These are phyloP conservation scores for Sakesphorus luctuosus DNA, from an alignment of 2,113 vertebrate species.

Conservation along the genomic window DNA sequence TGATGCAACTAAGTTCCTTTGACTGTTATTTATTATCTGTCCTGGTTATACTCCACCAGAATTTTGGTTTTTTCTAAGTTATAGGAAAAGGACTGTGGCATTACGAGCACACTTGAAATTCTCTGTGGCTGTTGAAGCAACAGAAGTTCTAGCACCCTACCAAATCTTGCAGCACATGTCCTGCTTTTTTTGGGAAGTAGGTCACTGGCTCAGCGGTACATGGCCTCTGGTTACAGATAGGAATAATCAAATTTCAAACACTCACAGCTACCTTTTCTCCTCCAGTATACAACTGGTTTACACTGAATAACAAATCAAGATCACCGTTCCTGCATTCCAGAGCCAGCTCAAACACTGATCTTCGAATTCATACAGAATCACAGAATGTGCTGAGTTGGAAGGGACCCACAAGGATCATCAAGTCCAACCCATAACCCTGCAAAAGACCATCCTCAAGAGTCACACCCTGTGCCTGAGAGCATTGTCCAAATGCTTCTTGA, in stretches of 20 bases:
- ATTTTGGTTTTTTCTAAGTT: background rate
- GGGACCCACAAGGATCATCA: background rate
- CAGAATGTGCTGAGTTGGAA: background rate
- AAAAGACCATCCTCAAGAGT: background rate
- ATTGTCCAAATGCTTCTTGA: background rate
- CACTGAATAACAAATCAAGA: background rate
- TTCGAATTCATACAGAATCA: background rate
- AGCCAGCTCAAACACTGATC: background rate
- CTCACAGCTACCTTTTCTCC: background rate
- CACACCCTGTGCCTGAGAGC: background rate
- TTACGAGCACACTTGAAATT: background rate
- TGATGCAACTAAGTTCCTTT: background rate
- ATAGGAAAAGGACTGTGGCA: background rate
- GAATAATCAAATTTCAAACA: background rate
- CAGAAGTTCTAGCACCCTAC: background rate
- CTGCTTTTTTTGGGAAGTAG: background rate
- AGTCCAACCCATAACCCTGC: background rate
- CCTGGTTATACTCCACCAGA: background rate
- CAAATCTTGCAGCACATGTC: background rate
- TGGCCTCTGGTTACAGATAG: background rate
- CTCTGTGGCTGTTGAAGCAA: background rate
- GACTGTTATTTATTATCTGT: background rate
- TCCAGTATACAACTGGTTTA: background rate
- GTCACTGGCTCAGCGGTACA: background rate
- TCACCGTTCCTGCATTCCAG: accelerated